Evolutionary conservation across 2,113 vertebrate species (phyloP).

Genomic region (Phodopus roborovskii): DNA sequence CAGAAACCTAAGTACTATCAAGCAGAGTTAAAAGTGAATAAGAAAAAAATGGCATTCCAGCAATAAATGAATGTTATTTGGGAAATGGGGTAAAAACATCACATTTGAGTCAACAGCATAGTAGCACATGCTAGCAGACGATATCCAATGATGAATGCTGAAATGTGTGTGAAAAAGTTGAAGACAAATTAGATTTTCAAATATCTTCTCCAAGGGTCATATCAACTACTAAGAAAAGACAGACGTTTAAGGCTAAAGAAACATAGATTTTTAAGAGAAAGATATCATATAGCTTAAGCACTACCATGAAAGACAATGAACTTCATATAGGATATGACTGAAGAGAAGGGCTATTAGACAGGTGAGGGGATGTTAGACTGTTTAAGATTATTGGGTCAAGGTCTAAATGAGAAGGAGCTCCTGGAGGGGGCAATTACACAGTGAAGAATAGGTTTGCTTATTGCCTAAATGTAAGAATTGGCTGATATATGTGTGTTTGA

Average conservation of each 20-base stretch:
- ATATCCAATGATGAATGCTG: neutral
- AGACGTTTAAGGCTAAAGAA: neutral
- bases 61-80: neutral
- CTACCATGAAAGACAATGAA: neutral
- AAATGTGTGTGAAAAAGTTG: neutral
- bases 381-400: neutral
- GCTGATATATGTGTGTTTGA: neutral
- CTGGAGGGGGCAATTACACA: neutral
- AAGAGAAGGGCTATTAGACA: neutral
- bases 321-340: neutral
- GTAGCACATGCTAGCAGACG: neutral
- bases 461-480: neutral
- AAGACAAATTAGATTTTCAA: slow-evolving; percentile 19
- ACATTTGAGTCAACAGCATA: neutral
- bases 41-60: neutral
- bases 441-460: neutral
- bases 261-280: neutral
- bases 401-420: neutral
- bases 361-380: neutral
- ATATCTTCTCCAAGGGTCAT: neutral
- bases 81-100: neutral
- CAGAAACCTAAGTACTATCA: neutral
- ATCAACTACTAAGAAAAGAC: neutral
- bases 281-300: neutral
- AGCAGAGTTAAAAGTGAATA: neutral